Base-by-base conservation (phyloP, 2,113 vertebrate genomes). In the Heterotilapia buettikoferi region DNA sequence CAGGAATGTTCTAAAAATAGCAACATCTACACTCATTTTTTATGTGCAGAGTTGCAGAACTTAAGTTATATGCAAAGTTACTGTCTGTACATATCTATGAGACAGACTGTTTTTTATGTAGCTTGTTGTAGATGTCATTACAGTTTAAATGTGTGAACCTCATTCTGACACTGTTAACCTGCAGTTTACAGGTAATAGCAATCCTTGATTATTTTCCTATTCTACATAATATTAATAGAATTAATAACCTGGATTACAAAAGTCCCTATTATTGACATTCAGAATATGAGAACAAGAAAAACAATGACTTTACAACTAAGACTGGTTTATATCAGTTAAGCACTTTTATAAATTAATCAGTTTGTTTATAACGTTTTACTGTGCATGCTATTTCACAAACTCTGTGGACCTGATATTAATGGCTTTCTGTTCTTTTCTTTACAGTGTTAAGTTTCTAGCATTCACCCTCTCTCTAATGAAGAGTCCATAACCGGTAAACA, bases 401-500 rank as follows among this genome's bases (percentile, higher is more conserved):
- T 31, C 16, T 82, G 36, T 89, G 68, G 86, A 63, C 29, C 36
- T 82, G 88, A 89, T 86, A 93, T 92, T 95, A 93, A 93, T 86
- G 82, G 66, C 14, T 91, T 89, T 94, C 90, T 94, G 82, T 96
- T 92, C 94, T 95, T 96, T 90, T 96, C 94, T 97, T 94, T 94
- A 90, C 97, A 97, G 96, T 97, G 96, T 96, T 97, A 95, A 97
- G 97, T 97, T 97, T 97, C 96, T 97, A 97, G 95, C 93, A 89
- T 96, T 95, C 91, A 73, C 92, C 93, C 93, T 94, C 94, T 96
- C 93, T 96, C 87, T 96, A 93, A 96, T 89, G 95, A 96, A 94
- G 96, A 96, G 93, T 92, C 91, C 89, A 93, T 96, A 95, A 95
- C 91, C 88, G 45, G 92, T 96, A 95, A 95, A 96, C 95, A 94